These are phyloP conservation scores for Oostethus manadensis DNA, from an alignment of 2,113 vertebrate genomes.

Conservation along the genomic window DNA sequence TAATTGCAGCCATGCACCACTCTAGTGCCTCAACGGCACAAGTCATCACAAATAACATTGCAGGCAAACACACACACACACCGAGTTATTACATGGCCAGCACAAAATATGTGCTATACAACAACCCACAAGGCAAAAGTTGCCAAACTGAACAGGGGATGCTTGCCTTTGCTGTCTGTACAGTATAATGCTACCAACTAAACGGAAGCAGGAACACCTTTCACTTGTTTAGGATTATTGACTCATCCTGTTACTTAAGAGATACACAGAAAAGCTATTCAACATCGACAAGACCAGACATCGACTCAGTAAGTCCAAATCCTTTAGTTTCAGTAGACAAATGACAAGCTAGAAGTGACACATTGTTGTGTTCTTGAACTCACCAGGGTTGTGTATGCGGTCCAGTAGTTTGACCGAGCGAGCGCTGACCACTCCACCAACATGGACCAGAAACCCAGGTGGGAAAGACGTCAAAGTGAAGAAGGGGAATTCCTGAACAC, in stretches of 20 bases:
- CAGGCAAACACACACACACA: slow-evolving; percentile 10
- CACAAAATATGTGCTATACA: slow-evolving; percentile 19
- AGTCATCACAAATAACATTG: slow-evolving; percentile 17
- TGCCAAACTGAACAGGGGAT: slow-evolving; percentile 20
- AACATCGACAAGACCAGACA: slow-evolving; percentile 26
- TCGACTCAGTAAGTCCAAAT: slow-evolving; percentile 15
- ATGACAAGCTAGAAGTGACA: slow-evolving; percentile 9
- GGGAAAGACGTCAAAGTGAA: slow-evolving; percentile 94
- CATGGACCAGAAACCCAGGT: slow-evolving; percentile 87
- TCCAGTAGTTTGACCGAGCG: slow-evolving; percentile 97
- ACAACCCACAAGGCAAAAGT: slow-evolving; percentile 40
- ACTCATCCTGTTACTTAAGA: slow-evolving; percentile 3
- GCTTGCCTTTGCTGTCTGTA: slow-evolving; percentile 9
- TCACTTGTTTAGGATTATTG: slow-evolving; percentile 35
- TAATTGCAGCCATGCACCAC: slow-evolving; percentile 58
- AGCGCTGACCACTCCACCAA: slow-evolving; percentile 94
- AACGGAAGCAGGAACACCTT: slow-evolving; percentile 41
- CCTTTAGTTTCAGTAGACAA: slow-evolving; percentile 9
- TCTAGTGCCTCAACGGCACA: slow-evolving; percentile 24
- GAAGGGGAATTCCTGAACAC: slow-evolving; percentile 90
- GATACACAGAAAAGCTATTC: slow-evolving; percentile 13
- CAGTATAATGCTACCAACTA: not conserved
- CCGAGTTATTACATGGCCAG: slow-evolving; percentile 9
- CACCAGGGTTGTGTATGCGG: slow-evolving; percentile 98
- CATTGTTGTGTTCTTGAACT: slow-evolving; percentile 32